Percentiles rank a stretch among this genome's conserved stretches.
Evolutionary conservation across 2,888 invertebrate species (phyloP).

Genomic region (Eucera pruinosa): DNA sequence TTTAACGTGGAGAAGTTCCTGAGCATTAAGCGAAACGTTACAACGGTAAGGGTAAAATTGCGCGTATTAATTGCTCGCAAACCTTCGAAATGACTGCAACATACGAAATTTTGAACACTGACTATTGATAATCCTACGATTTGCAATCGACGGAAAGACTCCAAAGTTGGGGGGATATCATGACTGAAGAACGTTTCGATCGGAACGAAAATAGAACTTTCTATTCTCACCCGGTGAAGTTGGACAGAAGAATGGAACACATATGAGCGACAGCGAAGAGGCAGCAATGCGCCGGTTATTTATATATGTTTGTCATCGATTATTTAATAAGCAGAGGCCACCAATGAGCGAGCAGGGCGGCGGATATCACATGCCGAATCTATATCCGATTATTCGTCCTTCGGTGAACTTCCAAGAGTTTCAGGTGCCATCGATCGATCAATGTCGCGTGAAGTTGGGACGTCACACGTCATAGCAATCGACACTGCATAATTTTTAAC

Average conservation of each 20-base stretch:
- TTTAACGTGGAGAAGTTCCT: too few relatives aligned
- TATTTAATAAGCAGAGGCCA: slow-evolving; percentile 41
- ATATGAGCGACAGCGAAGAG: slow-evolving; percentile 23
- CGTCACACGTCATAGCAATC: too few relatives aligned
- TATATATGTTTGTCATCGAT: slow-evolving; percentile 43
- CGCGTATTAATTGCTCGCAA: too few relatives aligned
- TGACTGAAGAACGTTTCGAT: slow-evolving; percentile 1
- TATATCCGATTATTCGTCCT: slow-evolving; percentile 56
- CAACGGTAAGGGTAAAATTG: too few relatives aligned
- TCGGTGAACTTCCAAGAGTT: slow-evolving; percentile 42
- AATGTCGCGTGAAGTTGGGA: too few relatives aligned
- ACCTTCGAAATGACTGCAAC: too few relatives aligned
- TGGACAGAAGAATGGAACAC: slow-evolving; percentile 55
- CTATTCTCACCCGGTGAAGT: slow-evolving; percentile 56
- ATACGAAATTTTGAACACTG: too few relatives aligned
- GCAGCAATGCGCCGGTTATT: slow-evolving; percentile 41
- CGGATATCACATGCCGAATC: slow-evolving; percentile 43
- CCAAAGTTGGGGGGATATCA: background rate
- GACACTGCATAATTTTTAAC: too few relatives aligned
- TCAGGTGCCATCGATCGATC: slow-evolving; percentile 44
- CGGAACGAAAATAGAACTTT: background rate
- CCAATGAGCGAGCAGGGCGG: slow-evolving; percentile 1
- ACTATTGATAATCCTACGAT: background rate
- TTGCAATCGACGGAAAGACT: background rate
- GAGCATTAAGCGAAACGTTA: too few relatives aligned